Evolutionary conservation across 2,888 invertebrate genomes (phyloP).

Genomic region (Prosapia bicincta): DNA sequence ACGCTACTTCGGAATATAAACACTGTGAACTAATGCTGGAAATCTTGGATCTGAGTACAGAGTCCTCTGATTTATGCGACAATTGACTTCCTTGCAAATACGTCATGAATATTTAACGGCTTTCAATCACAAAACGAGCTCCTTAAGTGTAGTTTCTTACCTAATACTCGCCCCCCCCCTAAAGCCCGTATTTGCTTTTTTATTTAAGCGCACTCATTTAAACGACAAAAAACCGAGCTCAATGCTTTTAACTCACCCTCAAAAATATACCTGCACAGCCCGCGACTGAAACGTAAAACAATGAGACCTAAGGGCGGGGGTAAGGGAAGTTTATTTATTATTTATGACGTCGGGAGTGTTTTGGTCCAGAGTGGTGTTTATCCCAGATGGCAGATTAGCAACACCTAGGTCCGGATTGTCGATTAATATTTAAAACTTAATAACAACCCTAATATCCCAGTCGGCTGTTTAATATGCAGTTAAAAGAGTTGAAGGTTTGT

Average conservation of each 20-base stretch:
- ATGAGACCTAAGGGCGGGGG: neutral
- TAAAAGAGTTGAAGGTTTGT: neutral
- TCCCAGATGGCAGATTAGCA: neutral
- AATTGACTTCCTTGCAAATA: too few species aligned
- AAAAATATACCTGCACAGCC: neutral
- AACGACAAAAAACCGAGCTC: neutral
- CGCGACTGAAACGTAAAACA: neutral
- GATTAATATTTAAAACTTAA: neutral
- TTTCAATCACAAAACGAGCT: neutral
- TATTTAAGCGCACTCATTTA: neutral
- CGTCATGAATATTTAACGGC: neutral
- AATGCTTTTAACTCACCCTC: neutral
- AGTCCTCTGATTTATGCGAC: too few species aligned
- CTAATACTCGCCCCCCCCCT: neutral
- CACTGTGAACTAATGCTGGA: too few species aligned
- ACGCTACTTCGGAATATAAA: too few species aligned
- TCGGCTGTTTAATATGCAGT: neutral
- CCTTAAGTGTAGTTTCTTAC: neutral
- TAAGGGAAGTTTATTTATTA: neutral
- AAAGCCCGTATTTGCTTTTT: neutral
- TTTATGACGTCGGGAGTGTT: neutral
- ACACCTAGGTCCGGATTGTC: neutral
- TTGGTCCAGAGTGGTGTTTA: neutral
- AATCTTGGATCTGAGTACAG: too few species aligned
- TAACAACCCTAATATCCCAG: neutral